These are phyloP conservation scores for Tachysurus vachellii DNA, from an alignment of 2,113 vertebrate species.

Conservation along the genomic window DNA sequence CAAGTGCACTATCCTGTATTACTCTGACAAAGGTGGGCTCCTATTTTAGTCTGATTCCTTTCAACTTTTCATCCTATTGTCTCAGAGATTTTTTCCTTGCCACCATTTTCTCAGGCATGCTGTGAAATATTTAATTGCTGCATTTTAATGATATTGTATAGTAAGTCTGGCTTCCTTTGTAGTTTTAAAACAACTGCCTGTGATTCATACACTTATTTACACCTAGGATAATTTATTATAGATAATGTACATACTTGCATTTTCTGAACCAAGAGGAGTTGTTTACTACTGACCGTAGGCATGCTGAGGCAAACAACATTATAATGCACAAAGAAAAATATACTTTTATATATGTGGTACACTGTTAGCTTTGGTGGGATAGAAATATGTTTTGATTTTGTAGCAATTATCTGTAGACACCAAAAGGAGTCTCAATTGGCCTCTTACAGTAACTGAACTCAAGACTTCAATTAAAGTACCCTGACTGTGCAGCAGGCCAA, in stretches of 20 bases:
- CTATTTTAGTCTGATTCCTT: no score
- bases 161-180: background rate
- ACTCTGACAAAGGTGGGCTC: no score
- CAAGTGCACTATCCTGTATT: no score
- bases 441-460: constrained; percentile 48
- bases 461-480: constrained; percentile 57
- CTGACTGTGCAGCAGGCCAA: constrained; percentile 40
- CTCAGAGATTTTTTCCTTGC: no score
- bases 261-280: background rate
- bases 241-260: background rate
- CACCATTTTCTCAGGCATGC: background rate
- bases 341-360: background rate
- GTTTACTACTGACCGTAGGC: background rate
- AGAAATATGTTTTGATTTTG: constrained; percentile 37
- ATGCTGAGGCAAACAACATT: background rate
- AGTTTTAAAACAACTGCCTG: background rate
- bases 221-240: background rate
- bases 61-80: no score
- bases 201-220: background rate
- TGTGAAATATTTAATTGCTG: background rate
- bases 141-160: background rate
- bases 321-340: constrained; percentile 19
- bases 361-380: constrained; percentile 15
- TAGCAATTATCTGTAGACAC: constrained; percentile 29
- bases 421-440: constrained; percentile 32